These are phyloP conservation scores for Troides oblongomaculatus DNA, from an alignment of 2,888 invertebrate genomes.

Conservation along the genomic window DNA sequence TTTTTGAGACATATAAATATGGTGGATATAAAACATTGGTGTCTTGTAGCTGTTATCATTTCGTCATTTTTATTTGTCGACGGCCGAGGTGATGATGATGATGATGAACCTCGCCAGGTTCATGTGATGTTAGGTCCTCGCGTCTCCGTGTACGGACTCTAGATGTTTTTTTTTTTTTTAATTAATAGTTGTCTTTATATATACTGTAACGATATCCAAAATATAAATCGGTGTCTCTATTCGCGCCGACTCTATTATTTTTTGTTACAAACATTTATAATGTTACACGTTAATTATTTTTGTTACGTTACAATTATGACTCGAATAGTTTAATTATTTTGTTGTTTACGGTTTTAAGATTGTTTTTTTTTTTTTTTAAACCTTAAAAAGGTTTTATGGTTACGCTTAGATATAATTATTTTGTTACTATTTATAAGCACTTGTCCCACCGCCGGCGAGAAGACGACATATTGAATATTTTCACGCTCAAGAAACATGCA, in stretches of 20 bases:
- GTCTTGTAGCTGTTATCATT: too few species aligned
- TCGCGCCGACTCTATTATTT: not conserved
- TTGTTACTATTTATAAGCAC: too few species aligned
- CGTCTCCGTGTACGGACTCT: slow-evolving; percentile 29
- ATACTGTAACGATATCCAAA: slow-evolving; percentile 45
- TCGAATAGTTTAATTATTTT: not conserved
- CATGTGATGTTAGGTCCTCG: slow-evolving; percentile 34
- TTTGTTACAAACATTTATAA: not conserved
- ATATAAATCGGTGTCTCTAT: slow-evolving; percentile 45
- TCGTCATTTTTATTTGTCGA: too few species aligned
- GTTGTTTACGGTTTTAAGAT: too few species aligned
- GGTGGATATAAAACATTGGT: too few species aligned
- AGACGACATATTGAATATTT: too few species aligned
- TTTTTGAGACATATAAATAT: slow-evolving; percentile 69
- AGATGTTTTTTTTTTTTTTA: slow-evolving; percentile 1
- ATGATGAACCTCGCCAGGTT: not conserved
- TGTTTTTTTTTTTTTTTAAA: too few species aligned
- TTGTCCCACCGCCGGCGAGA: too few species aligned
- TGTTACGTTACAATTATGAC: not conserved
- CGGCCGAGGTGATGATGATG: too few species aligned
- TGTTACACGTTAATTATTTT: slow-evolving; percentile 7
- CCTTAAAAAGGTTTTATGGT: too few species aligned
- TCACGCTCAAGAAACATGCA: too few species aligned
- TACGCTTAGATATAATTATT: too few species aligned
- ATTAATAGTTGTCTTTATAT: slow-evolving; percentile 56